These are phyloP conservation scores for Marmota monax DNA, from an alignment of 2,113 vertebrate species.

Conservation along the genomic window DNA sequence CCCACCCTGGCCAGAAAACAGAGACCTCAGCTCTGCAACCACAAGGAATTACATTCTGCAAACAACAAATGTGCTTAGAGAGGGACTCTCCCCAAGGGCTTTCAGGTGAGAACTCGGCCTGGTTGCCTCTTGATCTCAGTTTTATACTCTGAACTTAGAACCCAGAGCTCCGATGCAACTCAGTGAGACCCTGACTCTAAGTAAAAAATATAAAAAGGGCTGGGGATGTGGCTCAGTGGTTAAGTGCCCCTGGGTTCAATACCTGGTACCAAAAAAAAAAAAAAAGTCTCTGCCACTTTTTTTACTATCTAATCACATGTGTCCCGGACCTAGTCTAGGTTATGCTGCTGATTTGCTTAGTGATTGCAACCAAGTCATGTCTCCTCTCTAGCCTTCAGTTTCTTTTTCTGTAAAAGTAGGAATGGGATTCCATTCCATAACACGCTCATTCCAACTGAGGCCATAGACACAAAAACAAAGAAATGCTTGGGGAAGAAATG, in stretches of 20 bases:
- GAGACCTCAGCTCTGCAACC: background rate
- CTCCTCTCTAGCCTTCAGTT: background rate
- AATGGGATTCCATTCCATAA: rapidly evolving
- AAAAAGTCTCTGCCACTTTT: background rate
- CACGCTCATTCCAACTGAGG: background rate
- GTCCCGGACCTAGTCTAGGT: background rate
- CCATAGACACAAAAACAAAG: background rate
- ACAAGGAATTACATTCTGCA: background rate
- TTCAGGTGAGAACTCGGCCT: background rate
- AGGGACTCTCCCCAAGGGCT: background rate
- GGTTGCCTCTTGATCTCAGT: background rate
- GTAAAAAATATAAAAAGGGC: too few species aligned
- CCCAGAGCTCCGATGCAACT: background rate
- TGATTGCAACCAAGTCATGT: background rate
- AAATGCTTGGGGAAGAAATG: background rate
- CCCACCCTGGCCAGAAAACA: background rate
- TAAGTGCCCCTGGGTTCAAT: too few species aligned
- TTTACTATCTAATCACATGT: background rate
- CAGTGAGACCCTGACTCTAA: too few species aligned
- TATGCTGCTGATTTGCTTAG: background rate
- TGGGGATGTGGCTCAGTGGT: too few species aligned
- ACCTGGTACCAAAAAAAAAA: too few species aligned
- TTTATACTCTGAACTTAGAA: background rate
- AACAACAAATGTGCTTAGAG: background rate
- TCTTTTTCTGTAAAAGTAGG: background rate